Evolutionary conservation across 2,797 vertebrate genomes (phyloP), one percentile per base, ranked within the genome.

Genomic region (Synanceia verrucosa): DNA sequence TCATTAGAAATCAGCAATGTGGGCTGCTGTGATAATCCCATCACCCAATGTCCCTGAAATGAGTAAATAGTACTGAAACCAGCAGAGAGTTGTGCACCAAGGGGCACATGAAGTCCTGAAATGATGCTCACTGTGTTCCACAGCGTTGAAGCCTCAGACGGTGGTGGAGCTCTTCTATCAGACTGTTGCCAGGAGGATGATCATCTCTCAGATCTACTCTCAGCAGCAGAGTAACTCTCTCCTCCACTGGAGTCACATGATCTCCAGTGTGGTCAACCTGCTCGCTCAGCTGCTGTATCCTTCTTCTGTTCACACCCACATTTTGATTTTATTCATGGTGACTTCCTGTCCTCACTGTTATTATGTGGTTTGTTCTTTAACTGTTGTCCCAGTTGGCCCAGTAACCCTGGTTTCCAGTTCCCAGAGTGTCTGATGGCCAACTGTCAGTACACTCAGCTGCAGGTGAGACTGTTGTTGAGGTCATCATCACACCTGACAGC

Each of bases 81-180:
- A n/a, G n/a, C n/a, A n/a, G n/a, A n/a, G n/a, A n/a, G n/a, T n/a
- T n/a, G n/a, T n/a, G n/a, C n/a, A n/a, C n/a, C n/a, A n/a, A n/a
- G n/a, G n/a, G n/a, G n/a, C n/a, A 13, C 24, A 48, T 48, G 44
- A 50, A 18, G 47, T 50, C 19, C 44, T 5, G 21, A 23, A 1
- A 23, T 23, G 21, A 23, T 6, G 10, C 24, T 18, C 14, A 24
- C 4, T 24, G 1, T 55, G 23, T 12, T 34, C 14, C 64, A 2
- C 64, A 98, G 97, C 91, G 2, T 86, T 96, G 0, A 89, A 92
- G 73, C 96, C 96, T 74, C 96, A 97, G 86, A 97, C 97, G 0
- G 88, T 98, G 3, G 92, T 97, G 92, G 97, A 98, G 84, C 92
- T 99, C 44, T 99, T 99, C 90, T 99, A 98, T 61, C 96, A 97